Base-by-base conservation (phyloP, 2,888 invertebrate genomes). In the Drosophila glabriapex region DNA sequence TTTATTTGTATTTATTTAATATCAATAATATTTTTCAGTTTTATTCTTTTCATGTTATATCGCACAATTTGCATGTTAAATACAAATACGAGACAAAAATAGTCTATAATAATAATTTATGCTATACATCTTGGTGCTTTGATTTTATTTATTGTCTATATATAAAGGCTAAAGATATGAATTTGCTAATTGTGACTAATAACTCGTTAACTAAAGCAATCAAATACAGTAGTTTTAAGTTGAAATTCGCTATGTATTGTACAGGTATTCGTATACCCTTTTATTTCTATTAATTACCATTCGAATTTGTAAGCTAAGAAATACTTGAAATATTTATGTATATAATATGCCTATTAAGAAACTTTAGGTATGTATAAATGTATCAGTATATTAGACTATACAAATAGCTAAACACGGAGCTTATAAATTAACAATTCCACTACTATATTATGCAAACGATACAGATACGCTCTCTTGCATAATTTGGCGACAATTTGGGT, bases 131-230 rank as follows among this genome's bases (percentile, higher is more conserved):
- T 68, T 77, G 67, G 60, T 68, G 76, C 60, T 79, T 74, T 68
- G 70, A 65, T 75, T 76, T 78, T 61, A 71, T 68, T 73, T 63
- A 62, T 75, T 76, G 46, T 46, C 46, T 46, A 46, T 60, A 63
- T 54, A 41, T 80, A 73, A 52, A 55, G 71, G 71, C 62, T 71
- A 71, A 68, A 78, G 54, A 73, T 72, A 76, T 50, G 81, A 85
- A 91, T 91, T 91, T 85, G 91, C 91, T 91, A 91, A 90, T 91
- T 91, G 88, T 87, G 91, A 91, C 91, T 91, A 91, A 91, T 79
- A 85, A 76, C 80, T 83, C 79, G 70, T 74, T 71, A 76, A 82
- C 78, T 70, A 80, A 76, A 76, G 76, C 79, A 73, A 73, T 62
- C 68, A 73, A 71, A 77, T 69, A 80, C 72, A 71, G 77, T 77